A percentile compares a stretch with the other conserved stretches of the same genome.
Evolutionary conservation across 2,888 invertebrate genomes (phyloP).

Genomic region (Heliconius charithonia): DNA sequence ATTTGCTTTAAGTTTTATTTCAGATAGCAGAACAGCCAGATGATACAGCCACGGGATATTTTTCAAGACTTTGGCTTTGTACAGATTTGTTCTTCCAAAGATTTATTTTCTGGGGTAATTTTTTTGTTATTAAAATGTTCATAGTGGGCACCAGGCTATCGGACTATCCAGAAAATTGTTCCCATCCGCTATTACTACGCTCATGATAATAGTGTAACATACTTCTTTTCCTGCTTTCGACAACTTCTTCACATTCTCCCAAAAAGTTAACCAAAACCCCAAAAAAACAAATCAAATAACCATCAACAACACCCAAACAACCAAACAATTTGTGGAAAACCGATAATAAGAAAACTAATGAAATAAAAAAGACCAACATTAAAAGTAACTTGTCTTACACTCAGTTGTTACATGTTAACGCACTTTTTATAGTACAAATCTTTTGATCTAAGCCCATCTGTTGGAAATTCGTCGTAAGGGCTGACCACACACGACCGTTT

Average conservation of each 20-base stretch:
- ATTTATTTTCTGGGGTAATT: no score
- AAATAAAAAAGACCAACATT: slow-evolving; percentile 1
- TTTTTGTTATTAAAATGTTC: no score
- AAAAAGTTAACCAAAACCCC: not conserved
- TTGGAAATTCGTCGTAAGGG: slow-evolving; percentile 82
- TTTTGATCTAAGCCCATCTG: slow-evolving; percentile 82
- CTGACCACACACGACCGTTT: slow-evolving; percentile 83
- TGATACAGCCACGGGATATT: not conserved
- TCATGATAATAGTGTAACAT: no score
- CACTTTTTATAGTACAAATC: slow-evolving; percentile 75
- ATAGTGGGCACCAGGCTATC: no score
- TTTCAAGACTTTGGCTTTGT: no score
- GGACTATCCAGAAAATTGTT: no score
- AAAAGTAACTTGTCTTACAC: slow-evolving; percentile 57
- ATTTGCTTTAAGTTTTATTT: not conserved
- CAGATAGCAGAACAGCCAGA: not conserved
- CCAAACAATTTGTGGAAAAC: slow-evolving; percentile 29
- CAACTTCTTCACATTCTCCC: no score
- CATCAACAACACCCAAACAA: not conserved
- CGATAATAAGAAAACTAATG: slow-evolving; percentile 21
- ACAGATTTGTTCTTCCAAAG: no score
- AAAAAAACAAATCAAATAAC: not conserved
- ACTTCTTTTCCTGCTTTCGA: no score
- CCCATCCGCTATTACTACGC: no score
- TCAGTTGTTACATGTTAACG: slow-evolving; percentile 80